A percentile compares a stretch with the other conserved stretches of the same genome.
Evolutionary conservation across 2,888 invertebrate species (phyloP).

Genomic region (Cryptus armator): DNA sequence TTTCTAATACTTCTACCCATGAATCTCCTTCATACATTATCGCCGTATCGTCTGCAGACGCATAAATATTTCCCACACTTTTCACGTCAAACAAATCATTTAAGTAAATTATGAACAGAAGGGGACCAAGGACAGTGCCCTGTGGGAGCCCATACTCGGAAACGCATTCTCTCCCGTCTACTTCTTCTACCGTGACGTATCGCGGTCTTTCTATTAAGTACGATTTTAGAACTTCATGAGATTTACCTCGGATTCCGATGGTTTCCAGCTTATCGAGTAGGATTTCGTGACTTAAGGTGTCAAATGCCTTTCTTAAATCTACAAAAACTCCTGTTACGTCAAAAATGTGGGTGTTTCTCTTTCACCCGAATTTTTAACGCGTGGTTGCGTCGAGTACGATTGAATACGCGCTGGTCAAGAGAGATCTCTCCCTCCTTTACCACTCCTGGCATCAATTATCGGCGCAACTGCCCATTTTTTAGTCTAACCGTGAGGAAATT

Average conservation of each 20-base stretch:
- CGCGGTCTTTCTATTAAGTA: not conserved
- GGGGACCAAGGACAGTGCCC: not conserved
- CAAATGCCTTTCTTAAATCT: constrained; percentile 25
- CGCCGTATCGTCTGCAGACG: not conserved
- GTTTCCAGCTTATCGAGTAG: constrained; percentile 6
- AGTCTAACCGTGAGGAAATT: too few species aligned
- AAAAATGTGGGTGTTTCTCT: too few species aligned
- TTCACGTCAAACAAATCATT: constrained; percentile 8
- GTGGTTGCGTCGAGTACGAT: too few species aligned
- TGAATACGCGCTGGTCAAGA: too few species aligned
- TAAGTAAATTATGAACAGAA: constrained; percentile 5
- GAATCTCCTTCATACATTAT: not conserved
- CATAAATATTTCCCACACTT: not conserved
- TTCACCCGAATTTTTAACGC: too few species aligned
- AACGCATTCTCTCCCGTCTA: not conserved
- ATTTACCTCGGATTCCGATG: not conserved
- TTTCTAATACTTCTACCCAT: not conserved
- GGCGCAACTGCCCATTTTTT: too few species aligned
- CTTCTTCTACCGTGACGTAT: not conserved
- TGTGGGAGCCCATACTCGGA: not conserved
- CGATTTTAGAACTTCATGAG: not conserved
- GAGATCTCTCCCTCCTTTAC: too few species aligned
- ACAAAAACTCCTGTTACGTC: constrained; percentile 5
- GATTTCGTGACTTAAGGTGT: constrained; percentile 6
- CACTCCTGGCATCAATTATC: too few species aligned